Evolutionary conservation across 2,113 vertebrate genomes (phyloP).

Genomic region (Rana temporaria): DNA sequence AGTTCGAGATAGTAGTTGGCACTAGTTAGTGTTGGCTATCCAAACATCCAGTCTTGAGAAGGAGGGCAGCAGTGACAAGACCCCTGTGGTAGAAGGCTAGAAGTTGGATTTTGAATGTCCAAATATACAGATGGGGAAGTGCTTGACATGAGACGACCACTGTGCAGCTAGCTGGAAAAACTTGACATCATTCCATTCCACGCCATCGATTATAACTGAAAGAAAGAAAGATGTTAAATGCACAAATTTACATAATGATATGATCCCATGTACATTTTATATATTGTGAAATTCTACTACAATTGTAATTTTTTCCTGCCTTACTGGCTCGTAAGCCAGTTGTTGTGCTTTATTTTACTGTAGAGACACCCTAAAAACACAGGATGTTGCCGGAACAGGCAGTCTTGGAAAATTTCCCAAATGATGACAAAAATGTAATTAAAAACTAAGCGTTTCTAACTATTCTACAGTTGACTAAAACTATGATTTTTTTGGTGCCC

Average conservation of each 20-base stretch:
- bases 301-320: too few species aligned
- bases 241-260: too few species aligned
- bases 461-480: too few species aligned
- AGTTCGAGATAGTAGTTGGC: conserved; percentile 62
- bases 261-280: not conserved
- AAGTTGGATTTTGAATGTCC: conserved; percentile 90
- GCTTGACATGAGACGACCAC: conserved; percentile 98
- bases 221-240: conserved; percentile 15
- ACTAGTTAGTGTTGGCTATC: conserved; percentile 65
- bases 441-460: too few species aligned
- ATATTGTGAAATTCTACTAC: not conserved
- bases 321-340: too few species aligned
- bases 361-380: too few species aligned
- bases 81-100: conserved; percentile 66
- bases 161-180: conserved; percentile 98
- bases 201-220: conserved; percentile 91
- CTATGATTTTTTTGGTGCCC: too few species aligned
- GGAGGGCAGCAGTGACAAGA: conserved; percentile 36
- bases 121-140: conserved; percentile 96
- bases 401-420: too few species aligned
- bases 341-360: too few species aligned
- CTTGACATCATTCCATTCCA: conserved; percentile 98
- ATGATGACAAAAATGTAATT: too few species aligned
- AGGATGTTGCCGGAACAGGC: too few species aligned
- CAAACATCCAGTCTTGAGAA: conserved; percentile 60